Conservation (phyloP, 2,113 vertebrate genomes). For the Rhadina sibilatrix region DNA sequence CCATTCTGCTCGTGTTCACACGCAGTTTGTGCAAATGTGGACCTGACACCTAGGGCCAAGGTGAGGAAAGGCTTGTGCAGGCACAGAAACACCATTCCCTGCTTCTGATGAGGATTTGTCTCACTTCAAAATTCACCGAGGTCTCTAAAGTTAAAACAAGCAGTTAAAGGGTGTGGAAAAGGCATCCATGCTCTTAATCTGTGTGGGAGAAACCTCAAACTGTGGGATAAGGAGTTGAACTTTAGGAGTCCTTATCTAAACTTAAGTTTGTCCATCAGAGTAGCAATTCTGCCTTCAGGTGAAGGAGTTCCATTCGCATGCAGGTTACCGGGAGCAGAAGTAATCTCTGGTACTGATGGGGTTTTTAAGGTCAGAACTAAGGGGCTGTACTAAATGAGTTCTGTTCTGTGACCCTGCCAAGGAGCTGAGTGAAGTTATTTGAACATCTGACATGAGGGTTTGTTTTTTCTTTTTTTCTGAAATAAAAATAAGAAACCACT, state of each 20-base stretch:
- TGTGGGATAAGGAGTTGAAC: rapidly evolving
- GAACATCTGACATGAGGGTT: background rate
- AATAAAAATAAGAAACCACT: background rate
- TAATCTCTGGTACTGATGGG: background rate
- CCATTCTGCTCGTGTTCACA: background rate
- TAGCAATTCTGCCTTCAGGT: background rate
- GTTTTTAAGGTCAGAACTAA: background rate
- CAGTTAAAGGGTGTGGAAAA: background rate
- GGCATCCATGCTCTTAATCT: rapidly evolving
- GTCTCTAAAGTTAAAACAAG: background rate
- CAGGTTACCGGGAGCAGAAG: background rate
- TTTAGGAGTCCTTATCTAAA: rapidly evolving
- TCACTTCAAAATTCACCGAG: background rate
- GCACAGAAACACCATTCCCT: background rate
- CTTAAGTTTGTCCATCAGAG: background rate
- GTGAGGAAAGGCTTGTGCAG: background rate
- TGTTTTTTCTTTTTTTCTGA: background rate
- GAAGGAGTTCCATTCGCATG: rapidly evolving
- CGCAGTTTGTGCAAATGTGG: background rate
- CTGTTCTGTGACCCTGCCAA: background rate
- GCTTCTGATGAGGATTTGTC: no score
- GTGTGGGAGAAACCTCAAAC: background rate
- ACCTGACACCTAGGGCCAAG: background rate
- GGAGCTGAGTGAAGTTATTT: background rate
- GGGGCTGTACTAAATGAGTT: background rate